Evolutionary conservation across 92 coral and sea anemone species (phyloP).

Genomic region (Desmophyllum pertusum): DNA sequence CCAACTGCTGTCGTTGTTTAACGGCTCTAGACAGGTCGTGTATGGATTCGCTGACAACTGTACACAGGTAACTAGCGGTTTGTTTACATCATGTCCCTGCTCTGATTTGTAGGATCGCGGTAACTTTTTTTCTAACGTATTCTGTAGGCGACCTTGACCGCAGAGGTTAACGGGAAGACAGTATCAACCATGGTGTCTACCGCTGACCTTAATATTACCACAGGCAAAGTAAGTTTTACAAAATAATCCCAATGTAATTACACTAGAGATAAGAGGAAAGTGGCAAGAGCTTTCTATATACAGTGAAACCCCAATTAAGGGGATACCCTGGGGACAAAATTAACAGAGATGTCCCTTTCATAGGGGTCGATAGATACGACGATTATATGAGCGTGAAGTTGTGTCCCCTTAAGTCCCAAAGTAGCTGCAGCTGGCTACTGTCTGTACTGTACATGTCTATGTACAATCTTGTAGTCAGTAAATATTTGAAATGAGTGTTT

Average conservation of each 20-base stretch:
- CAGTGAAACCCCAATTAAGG: too few relatives aligned
- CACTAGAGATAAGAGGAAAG: too few relatives aligned
- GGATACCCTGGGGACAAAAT: too few relatives aligned
- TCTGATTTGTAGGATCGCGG: not conserved
- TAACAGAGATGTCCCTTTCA: too few relatives aligned
- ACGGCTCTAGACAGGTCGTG: conserved; percentile 93
- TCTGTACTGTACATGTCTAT: too few relatives aligned
- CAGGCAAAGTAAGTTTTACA: conserved; percentile 74
- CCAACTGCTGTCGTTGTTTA: conserved; percentile 86
- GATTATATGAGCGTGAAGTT: too few relatives aligned
- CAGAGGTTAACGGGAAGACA: conserved; percentile 81
- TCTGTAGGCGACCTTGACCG: conserved; percentile 80
- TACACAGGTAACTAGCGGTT: conserved; percentile 74
- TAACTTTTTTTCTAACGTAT: not conserved
- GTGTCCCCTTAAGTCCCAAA: too few relatives aligned
- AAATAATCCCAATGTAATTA: not conserved
- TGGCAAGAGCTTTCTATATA: too few relatives aligned
- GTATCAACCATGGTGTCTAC: conserved; percentile 97
- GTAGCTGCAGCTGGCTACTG: too few relatives aligned
- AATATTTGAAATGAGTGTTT: too few relatives aligned
- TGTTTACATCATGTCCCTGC: not conserved
- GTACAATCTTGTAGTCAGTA: too few relatives aligned
- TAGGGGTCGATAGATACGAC: too few relatives aligned
- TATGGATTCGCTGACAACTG: conserved; percentile 95
- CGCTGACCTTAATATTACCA: conserved; percentile 84